Evolutionary conservation across 2,797 vertebrate genomes (phyloP).

Genomic region (Luscinia megarhynchos): DNA sequence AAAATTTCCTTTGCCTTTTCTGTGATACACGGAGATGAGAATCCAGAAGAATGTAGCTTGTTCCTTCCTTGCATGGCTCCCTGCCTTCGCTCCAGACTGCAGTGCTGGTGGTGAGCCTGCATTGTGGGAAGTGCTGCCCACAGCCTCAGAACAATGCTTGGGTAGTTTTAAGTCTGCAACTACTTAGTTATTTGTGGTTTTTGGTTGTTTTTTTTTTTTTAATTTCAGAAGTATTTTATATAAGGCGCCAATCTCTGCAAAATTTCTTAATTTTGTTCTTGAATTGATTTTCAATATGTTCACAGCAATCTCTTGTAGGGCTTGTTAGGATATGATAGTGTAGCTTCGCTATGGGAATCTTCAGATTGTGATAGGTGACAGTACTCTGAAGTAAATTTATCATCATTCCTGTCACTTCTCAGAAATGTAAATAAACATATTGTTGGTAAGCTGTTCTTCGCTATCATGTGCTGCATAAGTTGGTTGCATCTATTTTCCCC

Average conservation of each 20-base stretch:
- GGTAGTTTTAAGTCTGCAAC: slow-evolving; percentile 5
- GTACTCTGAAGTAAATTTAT: background rate
- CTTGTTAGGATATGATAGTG: background rate
- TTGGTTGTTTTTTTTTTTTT: background rate
- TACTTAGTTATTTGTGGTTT: background rate
- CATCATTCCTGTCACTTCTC: background rate
- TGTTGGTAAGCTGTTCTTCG: background rate
- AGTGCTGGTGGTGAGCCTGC: background rate
- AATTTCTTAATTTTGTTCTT: background rate
- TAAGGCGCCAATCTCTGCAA: background rate
- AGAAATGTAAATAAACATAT: background rate
- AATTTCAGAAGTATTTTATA: background rate
- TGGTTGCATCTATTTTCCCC: background rate
- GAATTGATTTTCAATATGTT: background rate
- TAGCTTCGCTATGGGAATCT: background rate
- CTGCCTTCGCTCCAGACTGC: background rate
- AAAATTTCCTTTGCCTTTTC: slow-evolving; percentile 33
- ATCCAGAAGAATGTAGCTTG: background rate
- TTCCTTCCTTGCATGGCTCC: slow-evolving; percentile 17
- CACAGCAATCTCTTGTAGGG: background rate
- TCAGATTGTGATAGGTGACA: background rate
- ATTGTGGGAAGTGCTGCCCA: background rate
- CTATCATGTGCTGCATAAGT: background rate
- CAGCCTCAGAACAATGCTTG: slow-evolving; percentile 12
- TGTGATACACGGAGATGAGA: background rate